These are phyloP conservation scores for Tachina lurida DNA, from an alignment of 2,888 invertebrate species.

Conservation along the genomic window DNA sequence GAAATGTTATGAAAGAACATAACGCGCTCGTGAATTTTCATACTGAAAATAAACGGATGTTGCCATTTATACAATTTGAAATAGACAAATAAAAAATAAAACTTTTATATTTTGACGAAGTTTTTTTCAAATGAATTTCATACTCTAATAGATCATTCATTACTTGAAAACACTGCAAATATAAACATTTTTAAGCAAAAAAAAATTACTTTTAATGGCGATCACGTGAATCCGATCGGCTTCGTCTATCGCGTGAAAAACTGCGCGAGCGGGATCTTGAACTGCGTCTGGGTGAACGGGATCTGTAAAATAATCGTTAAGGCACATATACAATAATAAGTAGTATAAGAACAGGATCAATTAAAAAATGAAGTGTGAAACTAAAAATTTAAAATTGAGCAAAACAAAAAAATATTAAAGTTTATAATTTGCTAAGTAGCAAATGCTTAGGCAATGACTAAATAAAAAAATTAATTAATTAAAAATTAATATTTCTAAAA, in stretches of 20 bases:
- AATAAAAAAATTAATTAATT: conserved; percentile 29
- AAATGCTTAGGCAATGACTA: conserved; percentile 45
- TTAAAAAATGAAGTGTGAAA: conserved; percentile 48
- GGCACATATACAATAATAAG: conserved; percentile 67
- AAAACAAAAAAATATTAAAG: conserved; percentile 28
- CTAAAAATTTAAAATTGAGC: conserved; percentile 28
- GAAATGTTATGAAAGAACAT: conserved; percentile 32
- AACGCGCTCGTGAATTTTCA: conserved; percentile 47
- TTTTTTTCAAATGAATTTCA: conserved; percentile 13
- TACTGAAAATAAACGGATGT: conserved; percentile 54
- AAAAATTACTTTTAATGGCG: conserved; percentile 82
- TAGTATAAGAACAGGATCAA: conserved; percentile 13
- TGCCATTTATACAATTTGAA: conserved; percentile 50
- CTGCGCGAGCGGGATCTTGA: conserved; percentile 84
- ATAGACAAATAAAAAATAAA: conserved; percentile 43
- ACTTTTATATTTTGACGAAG: background rate
- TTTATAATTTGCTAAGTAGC: conserved; percentile 50
- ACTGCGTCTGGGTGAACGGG: conserved; percentile 81
- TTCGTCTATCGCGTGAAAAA: conserved; percentile 85
- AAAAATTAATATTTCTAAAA: conserved; percentile 45
- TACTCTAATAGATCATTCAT: conserved; percentile 22
- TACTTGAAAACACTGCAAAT: conserved; percentile 42
- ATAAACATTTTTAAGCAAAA: conserved; percentile 19
- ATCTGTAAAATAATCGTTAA: conserved; percentile 78
- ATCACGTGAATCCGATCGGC: conserved; percentile 85